Evolutionary conservation across 2,113 vertebrate genomes (phyloP), one percentile per base, ranked within the genome.

Genomic region (Nycticorax nycticorax): DNA sequence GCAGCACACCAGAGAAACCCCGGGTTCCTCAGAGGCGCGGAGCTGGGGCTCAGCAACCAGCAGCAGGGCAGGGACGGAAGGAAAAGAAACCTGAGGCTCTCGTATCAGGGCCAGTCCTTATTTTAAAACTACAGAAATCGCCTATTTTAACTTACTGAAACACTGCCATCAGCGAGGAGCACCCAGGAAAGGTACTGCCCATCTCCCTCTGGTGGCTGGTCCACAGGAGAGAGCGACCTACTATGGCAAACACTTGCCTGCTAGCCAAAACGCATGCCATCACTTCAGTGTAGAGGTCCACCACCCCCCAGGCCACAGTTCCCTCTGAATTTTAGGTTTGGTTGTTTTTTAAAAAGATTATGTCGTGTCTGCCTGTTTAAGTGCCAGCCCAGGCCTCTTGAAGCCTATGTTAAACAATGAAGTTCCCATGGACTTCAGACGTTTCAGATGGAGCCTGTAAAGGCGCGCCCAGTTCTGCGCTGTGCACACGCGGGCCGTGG

Each of bases 401-500:
- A 93, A 48, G 41, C 26, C 32, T 12, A 37, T 3, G 1, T 19
- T 41, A 56, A 60, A 33, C 33, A 63, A n/a, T n/a, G 13, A 89
- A 71, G 45, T 6, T 66, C 19, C 47, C 68, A 14, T 1, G 56
- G 81, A 66, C 14, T 45, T 37, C 41, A 45, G 32, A 6, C 8
- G 0, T 21, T 72, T 52, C 68, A 60, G 53, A 27, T 0, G 10
- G 35, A 33, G 35, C 45, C 69, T 10, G 57, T 19, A 0, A 27
- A 57, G 45, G 8, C 1, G 1, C 7, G 39, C 28, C 35, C 14
- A 3, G 33, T 1, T 12, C 26, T 2, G 2, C 76, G 1, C 21
- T 0, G 18, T 6, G 60, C 45, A 3, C 14, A 21, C 0, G 8
- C 0, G 6, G 24, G 28, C 17, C 41, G 4, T 0, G 6, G 21